These are phyloP conservation scores for Hylyphantes graminicola DNA, from an alignment of 1,140 invertebrate genomes.

Conservation along the genomic window DNA sequence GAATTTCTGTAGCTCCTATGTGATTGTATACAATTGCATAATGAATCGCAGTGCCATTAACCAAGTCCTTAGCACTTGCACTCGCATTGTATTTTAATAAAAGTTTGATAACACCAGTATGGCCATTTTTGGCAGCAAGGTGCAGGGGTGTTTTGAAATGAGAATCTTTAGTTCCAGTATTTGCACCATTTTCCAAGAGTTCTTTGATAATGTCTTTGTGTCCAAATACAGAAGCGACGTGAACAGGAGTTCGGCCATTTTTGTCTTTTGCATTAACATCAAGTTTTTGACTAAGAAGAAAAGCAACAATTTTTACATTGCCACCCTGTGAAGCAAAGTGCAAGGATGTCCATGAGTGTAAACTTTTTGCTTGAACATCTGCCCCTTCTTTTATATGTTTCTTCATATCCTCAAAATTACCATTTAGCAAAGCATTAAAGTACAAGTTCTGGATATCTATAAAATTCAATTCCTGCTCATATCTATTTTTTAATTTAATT, in stretches of 20 bases:
- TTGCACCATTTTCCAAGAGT: background rate
- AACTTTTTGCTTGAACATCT: slow-evolving; percentile 6
- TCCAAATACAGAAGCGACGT: background rate
- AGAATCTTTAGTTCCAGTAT: background rate
- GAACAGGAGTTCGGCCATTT: background rate
- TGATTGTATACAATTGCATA: too few relatives aligned
- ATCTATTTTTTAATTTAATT: background rate
- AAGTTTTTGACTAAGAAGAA: slow-evolving; percentile 61
- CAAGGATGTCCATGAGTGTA: background rate
- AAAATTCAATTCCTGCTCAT: background rate
- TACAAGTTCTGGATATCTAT: background rate
- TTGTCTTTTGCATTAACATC: slow-evolving; percentile 10
- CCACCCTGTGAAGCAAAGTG: slow-evolving; percentile 65
- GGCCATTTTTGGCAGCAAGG: background rate
- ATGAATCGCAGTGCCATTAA: too few relatives aligned
- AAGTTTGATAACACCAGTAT: background rate
- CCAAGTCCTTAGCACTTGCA: background rate
- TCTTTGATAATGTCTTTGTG: background rate
- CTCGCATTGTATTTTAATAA: background rate
- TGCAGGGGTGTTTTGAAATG: background rate
- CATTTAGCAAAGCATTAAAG: background rate
- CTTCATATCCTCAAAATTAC: background rate
- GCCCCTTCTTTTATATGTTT: background rate
- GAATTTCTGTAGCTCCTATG: too few relatives aligned
- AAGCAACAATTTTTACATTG: slow-evolving; percentile 56